phyloP scores from a whole-genome alignment of 2,888 invertebrate species.

The Nysson spinosus region DNA sequence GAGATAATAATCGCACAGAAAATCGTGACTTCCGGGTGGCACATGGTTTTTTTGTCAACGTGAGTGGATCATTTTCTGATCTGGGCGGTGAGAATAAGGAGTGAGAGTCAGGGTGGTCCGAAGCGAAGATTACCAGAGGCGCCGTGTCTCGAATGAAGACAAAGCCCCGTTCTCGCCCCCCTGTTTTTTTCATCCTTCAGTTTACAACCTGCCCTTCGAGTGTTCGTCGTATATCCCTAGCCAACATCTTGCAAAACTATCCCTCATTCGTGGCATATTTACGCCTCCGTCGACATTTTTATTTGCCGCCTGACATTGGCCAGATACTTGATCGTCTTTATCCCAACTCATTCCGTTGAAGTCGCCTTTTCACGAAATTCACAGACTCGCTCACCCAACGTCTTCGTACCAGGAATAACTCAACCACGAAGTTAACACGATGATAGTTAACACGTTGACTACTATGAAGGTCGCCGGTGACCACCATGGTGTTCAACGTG shows the following conservation, averaged over 20 bases:
- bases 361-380: constrained; percentile 20
- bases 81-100: not conserved
- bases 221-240: not conserved
- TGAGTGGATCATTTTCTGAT: constrained; percentile 7
- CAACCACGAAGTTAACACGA: constrained; percentile 37
- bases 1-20: constrained; percentile 13
- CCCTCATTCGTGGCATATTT: constrained; percentile 17
- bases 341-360: constrained; percentile 5
- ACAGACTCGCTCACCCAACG: constrained; percentile 10
- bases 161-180: constrained; percentile 22
- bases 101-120: constrained; percentile 48
- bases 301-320: constrained; percentile 29
- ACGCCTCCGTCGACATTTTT: constrained; percentile 38
- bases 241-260: not conserved
- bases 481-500: too few relatives aligned
- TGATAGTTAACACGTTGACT: constrained; percentile 54
- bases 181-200: not conserved
- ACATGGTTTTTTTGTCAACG: constrained; percentile 33
- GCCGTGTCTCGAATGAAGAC: constrained; percentile 37
- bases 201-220: not conserved
- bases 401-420: constrained; percentile 39
- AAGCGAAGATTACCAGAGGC: constrained; percentile 40
- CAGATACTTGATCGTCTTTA: constrained; percentile 16
- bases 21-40: constrained; percentile 21
- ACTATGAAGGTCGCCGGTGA: too few relatives aligned